Evolutionary conservation across 2,113 vertebrate species (phyloP).

Genomic region (Oreochromis niloticus): DNA sequence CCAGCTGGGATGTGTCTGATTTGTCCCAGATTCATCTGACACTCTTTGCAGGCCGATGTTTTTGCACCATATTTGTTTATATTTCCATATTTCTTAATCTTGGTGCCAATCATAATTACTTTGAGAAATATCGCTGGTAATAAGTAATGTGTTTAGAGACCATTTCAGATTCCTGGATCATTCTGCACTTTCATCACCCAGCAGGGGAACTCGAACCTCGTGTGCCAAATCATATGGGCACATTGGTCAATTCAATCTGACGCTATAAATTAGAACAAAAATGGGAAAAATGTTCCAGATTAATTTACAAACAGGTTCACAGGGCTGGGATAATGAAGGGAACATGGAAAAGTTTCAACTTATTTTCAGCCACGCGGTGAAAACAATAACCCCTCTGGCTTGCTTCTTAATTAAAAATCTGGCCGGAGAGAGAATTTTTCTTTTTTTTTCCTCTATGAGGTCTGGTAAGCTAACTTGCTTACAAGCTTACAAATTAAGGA

Average conservation of each 20-base stretch:
- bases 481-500: conserved; percentile 24
- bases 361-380: conserved; percentile 18
- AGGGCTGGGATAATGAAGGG: not conserved
- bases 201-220: not conserved
- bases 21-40: not conserved
- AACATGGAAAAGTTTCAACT: conserved; percentile 40
- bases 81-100: not conserved
- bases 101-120: not conserved
- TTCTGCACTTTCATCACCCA: not conserved
- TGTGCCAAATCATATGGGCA: not conserved
- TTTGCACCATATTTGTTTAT: not conserved
- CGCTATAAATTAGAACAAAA: not conserved
- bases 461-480: conserved; percentile 18
- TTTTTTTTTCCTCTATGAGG: not conserved
- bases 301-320: not conserved
- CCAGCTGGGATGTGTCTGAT: not conserved
- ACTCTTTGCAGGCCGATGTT: not conserved
- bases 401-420: conserved; percentile 53
- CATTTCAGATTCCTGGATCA: not conserved
- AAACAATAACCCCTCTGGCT: conserved; percentile 42
- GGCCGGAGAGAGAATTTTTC: not conserved
- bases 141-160: not conserved
- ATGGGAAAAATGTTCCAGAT: not conserved
- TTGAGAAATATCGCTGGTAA: not conserved
- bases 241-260: not conserved